Percentiles rank a stretch among this genome's conserved stretches.
These are phyloP conservation scores for Illadopsis cleaveri DNA, from an alignment of 2,113 vertebrate species.

Conservation along the genomic window DNA sequence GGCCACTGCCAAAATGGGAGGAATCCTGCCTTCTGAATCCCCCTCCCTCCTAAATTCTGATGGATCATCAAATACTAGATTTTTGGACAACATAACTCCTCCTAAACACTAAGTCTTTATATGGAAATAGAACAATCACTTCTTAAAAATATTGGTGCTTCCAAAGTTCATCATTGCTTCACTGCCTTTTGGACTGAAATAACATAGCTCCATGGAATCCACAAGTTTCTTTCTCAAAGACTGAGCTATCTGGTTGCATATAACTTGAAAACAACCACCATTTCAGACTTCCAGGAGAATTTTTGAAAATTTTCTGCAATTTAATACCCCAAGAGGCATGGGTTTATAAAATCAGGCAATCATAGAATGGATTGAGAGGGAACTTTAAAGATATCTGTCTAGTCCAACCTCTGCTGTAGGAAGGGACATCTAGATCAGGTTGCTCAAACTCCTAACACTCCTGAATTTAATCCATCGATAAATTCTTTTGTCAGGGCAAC, in stretches of 20 bases:
- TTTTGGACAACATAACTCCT: background rate
- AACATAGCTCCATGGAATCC: background rate
- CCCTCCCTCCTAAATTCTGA: background rate
- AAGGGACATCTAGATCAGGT: background rate
- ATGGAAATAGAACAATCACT: background rate
- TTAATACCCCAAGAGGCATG: background rate
- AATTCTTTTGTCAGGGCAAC: background rate
- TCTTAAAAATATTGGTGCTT: background rate
- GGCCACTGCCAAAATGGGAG: background rate
- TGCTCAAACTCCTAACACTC: background rate
- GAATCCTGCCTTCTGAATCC: background rate
- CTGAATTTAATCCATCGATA: background rate
- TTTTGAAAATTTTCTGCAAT: background rate
- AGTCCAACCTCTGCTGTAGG: background rate
- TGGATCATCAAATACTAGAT: background rate
- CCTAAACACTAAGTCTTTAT: background rate
- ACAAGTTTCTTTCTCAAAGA: background rate
- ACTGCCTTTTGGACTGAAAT: background rate
- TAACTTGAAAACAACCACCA: background rate
- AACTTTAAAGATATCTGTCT: background rate
- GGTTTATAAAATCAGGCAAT: background rate
- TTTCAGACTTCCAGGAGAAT: background rate
- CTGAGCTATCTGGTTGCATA: background rate
- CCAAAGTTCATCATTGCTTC: background rate
- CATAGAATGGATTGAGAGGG: background rate